Conservation (phyloP, 2,888 invertebrate genomes). For the Hirtodrosophila duncani region DNA sequence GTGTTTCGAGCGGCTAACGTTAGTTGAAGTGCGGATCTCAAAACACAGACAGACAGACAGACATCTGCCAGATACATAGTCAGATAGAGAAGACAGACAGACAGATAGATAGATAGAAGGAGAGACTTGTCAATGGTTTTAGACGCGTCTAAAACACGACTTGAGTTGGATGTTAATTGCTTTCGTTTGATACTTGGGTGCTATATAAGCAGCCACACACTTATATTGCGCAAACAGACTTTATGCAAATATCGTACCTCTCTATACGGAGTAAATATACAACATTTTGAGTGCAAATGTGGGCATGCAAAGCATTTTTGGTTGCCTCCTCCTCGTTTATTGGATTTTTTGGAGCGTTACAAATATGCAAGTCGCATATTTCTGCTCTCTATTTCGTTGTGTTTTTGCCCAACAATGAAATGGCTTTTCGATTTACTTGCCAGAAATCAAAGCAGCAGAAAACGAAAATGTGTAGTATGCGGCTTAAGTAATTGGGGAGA, state of each 20-base stretch:
- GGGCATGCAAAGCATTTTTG: conserved; percentile 35
- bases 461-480: no score
- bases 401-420: conserved; percentile 1
- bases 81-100: conserved; percentile 5
- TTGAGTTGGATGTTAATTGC: conserved; percentile 25
- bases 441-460: no score
- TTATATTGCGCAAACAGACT: not conserved
- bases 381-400: conserved; percentile 18
- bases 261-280: conserved; percentile 35
- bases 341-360: conserved; percentile 68
- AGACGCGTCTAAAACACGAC: conserved; percentile 12
- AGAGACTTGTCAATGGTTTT: conserved; percentile 46
- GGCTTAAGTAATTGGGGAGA: no score
- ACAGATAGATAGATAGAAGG: conserved; percentile 6
- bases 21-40: no score
- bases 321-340: conserved; percentile 68
- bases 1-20: conserved; percentile 32
- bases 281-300: conserved; percentile 17
- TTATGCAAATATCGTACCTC: conserved; percentile 26
- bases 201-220: conserved; percentile 1
- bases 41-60: no score
- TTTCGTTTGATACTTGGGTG: conserved; percentile 8
- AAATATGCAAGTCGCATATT: conserved; percentile 53
- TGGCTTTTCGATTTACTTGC: no score
- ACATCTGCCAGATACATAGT: no score